Base-by-base conservation (phyloP, 2,888 invertebrate species). In the Apotomis capreana region DNA sequence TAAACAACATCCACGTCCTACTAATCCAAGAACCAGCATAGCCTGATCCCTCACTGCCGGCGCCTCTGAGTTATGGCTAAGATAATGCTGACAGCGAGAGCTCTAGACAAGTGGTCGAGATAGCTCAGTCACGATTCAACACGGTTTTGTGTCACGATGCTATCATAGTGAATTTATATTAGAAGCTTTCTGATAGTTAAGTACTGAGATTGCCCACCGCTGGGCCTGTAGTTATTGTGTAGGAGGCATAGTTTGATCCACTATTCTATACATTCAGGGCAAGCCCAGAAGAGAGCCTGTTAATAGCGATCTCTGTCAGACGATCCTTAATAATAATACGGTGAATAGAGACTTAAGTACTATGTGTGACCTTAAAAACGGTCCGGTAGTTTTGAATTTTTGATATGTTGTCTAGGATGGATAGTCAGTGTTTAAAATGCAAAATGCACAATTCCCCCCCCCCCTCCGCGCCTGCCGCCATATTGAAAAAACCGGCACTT, bases 111-210 rank as follows among this genome's bases (percentile, higher is more conserved):
- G 37, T 68, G 60, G 68, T 51, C 62, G 57, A 37, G 49, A 69
- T 69, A 69, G 58, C 49, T 40, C 15, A 58, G 69, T 63, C 69
- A 69, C 63, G 69, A 69, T 8, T 63, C 49, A n/a, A 64, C 62
- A 57, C 63, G 63, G 46, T 69, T 57, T 58, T 46, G 57, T 69
- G 69, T 68, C 68, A 62, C 49, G 69, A 69, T 69, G 61, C 40
- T 61, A 69, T 69, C 69, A 46, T 55, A 37, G 49, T 57, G 65
- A 51, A 59, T 67, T 67, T 67, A 59, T 51, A 59, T 52, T 12
- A 51, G 61, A 15, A 60, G 60, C 44, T 58, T 37, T 58, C 58
- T 37, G 44, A 44, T 59, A 59, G 37, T 36, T 59, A 44, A 58
- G 58, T 58, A 40, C 58, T n/a, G n/a, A n/a, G 36, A 12, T 36